Percentiles rank a stretch among this genome's conserved stretches.
Conservation (phyloP, 2,797 vertebrate genomes). For the Prunella strophiata region DNA sequence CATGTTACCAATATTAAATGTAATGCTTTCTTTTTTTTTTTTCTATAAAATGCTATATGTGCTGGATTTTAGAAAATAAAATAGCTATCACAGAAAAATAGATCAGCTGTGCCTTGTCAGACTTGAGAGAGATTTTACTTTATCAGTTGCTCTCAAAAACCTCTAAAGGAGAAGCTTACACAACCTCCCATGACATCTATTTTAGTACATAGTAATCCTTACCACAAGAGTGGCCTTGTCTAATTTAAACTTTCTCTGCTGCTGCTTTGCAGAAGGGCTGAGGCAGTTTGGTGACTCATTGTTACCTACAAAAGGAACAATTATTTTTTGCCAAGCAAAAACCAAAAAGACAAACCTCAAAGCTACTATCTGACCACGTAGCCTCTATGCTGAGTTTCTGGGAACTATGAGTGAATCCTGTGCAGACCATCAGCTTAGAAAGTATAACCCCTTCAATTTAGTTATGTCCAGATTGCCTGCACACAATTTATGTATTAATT, state of each 20-base stretch:
- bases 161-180: background rate
- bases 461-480: background rate
- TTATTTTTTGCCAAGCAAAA: background rate
- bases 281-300: background rate
- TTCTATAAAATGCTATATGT: background rate
- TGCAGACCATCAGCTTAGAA: background rate
- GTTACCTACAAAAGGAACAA: background rate
- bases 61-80: background rate
- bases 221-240: background rate
- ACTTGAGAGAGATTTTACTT: background rate
- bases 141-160: background rate
- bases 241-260: conserved; percentile 3
- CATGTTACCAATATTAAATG: background rate
- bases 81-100: background rate
- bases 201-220: background rate
- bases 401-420: background rate
- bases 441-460: background rate
- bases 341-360: background rate
- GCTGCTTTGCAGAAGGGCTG: background rate
- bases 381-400: background rate
- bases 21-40: background rate
- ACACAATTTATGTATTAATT: background rate
- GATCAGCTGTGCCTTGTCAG: background rate
- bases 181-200: background rate
- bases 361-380: background rate